phyloP scores from a whole-genome alignment of 2,888 invertebrate genomes.

The Chesias legatella region DNA sequence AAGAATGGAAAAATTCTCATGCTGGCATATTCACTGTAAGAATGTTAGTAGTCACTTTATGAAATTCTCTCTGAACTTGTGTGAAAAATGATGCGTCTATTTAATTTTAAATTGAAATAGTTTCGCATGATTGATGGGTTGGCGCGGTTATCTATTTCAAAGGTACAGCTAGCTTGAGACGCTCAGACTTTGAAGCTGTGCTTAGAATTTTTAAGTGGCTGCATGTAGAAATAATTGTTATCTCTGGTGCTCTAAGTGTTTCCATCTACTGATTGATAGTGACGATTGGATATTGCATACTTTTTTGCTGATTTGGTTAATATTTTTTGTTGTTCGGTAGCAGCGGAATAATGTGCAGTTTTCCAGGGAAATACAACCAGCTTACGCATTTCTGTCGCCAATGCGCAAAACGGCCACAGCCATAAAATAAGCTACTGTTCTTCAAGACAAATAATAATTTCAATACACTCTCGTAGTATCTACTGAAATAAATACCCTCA shows the following conservation, averaged over 20 bases:
- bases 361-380: too few relatives aligned
- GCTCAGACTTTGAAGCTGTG: too few relatives aligned
- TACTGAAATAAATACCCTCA: too few relatives aligned
- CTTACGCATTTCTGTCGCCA: too few relatives aligned
- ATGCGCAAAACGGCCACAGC: too few relatives aligned
- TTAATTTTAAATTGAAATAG: constrained; percentile 35
- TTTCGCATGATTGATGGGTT: constrained; percentile 28
- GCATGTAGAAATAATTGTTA: neutral
- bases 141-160: constrained; percentile 1
- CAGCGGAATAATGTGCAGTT: too few relatives aligned
- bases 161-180: neutral
- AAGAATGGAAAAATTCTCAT: constrained; percentile 17
- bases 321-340: neutral
- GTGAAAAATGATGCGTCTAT: constrained; percentile 39
- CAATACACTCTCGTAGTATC: too few relatives aligned
- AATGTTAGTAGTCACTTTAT: constrained; percentile 34
- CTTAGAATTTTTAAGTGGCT: too few relatives aligned
- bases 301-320: neutral
- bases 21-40: constrained; percentile 34
- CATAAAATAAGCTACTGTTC: too few relatives aligned
- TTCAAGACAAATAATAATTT: too few relatives aligned
- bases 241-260: neutral
- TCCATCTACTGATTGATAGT: constrained; percentile 1
- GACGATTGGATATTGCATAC: neutral
- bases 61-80: constrained; percentile 34